Conservation (phyloP, 2,888 invertebrate genomes). For the Terebella lapidaria region DNA sequence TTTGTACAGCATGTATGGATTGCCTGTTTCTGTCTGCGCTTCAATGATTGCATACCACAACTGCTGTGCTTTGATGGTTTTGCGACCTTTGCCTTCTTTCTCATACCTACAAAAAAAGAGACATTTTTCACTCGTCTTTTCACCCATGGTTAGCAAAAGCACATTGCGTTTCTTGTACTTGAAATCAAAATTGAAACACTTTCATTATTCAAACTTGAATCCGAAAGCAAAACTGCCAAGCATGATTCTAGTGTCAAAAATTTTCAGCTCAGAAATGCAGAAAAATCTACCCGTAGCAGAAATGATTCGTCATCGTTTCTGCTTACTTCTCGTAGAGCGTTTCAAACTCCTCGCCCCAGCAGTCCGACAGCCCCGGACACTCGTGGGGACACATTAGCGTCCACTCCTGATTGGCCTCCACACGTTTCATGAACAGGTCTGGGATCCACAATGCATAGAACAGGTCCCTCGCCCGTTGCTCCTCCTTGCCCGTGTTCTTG, state of each 20-base stretch:
- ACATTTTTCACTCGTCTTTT: too few species aligned
- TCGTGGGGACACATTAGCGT: constrained; percentile 95
- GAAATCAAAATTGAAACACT: too few species aligned
- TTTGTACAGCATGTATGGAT: constrained; percentile 79
- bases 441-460: constrained; percentile 98
- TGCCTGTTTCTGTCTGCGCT: constrained; percentile 96
- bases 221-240: too few species aligned
- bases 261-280: too few species aligned
- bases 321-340: constrained; percentile 70
- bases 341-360: constrained; percentile 94
- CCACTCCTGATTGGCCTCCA: constrained; percentile 77
- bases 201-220: too few species aligned
- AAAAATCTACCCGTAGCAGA: too few species aligned
- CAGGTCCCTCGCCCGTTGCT: constrained; percentile 86
- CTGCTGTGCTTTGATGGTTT: constrained; percentile 69
- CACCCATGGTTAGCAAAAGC: not conserved
- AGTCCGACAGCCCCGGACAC: constrained; percentile 82
- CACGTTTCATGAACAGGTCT: constrained; percentile 92
- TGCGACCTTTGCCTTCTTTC: constrained; percentile 53
- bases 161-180: too few species aligned
- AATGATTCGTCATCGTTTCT: too few species aligned
- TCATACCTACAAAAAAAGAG: constrained; percentile 64
- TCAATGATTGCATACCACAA: constrained; percentile 90
- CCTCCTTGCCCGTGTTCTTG: constrained; percentile 89
- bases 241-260: too few species aligned